Base-by-base conservation (phyloP, 2,113 vertebrate species). In the Pluvianellus socialis region DNA sequence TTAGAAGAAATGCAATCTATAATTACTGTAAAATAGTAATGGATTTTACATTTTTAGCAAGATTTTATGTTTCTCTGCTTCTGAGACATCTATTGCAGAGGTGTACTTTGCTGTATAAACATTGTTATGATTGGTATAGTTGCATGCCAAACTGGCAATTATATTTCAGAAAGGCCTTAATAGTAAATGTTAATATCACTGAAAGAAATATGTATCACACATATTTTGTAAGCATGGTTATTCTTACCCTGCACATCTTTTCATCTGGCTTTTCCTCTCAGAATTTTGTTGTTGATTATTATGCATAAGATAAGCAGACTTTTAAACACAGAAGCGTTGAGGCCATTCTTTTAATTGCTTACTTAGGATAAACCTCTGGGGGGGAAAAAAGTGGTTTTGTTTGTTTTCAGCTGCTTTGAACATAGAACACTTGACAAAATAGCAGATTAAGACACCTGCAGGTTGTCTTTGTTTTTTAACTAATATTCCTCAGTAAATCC, bases 351-450 rank as follows among this genome's bases (percentile, higher is more conserved):
- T 72, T 65, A 87, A 61, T 67, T 76, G 87, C 45, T 86, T 83
- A 33, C 42, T 74, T 73, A 74, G 23, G 28, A 53, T 35, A 93
- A 83, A 40, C 1, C 0, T 35, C 13, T 30, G 0, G 3, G 3
- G 50, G 7, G 58, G 55, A 70, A 68, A 50, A 32, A 42, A 24
- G 18, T 50, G 12, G 12, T 0, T 71, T 58, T 50, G 62, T 88
- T 88, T 93, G 44, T 17, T 92, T 95, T 75, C 44, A 73, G 35
- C 40, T 79, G 50, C 38, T 95, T 92, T 92, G 83, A 92, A 79
- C 47, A 44, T 9, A n/a, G 9, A 88, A 81, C 47, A 82, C 28
- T 74, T 84, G 71, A 52, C 86, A 86, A 96, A 86, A 71, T 33
- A 91, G 5, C 42, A 74, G n/a, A 44, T 71, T 50, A 80, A 79